phyloP scores from a whole-genome alignment of 1,140 invertebrate genomes.

The Drosophila insularis region DNA sequence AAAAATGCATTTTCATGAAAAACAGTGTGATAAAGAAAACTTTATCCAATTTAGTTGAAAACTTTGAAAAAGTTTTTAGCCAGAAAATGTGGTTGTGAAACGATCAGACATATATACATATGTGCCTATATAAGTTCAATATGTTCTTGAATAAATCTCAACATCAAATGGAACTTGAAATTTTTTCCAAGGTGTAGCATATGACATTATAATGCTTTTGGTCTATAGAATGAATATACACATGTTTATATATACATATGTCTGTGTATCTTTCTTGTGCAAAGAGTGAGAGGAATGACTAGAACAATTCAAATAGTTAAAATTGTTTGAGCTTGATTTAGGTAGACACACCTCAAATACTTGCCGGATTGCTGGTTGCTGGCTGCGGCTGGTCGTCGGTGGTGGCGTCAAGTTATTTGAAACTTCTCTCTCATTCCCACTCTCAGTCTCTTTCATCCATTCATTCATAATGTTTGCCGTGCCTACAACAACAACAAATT shows the following conservation, averaged over 20 bases:
- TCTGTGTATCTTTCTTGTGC: constrained; percentile 9
- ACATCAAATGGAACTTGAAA: neutral
- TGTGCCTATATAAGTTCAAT: too few species aligned
- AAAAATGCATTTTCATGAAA: too few species aligned
- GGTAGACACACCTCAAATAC: constrained; percentile 48
- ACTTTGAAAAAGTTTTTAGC: too few species aligned
- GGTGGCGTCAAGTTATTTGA: constrained; percentile 67
- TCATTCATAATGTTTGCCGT: constrained; percentile 62
- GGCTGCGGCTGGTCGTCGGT: constrained; percentile 8
- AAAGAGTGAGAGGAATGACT: constrained; percentile 21
- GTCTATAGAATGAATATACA: neutral
- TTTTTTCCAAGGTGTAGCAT: constrained; percentile 4
- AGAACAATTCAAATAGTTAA: constrained; percentile 75
- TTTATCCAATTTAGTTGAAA: too few species aligned
- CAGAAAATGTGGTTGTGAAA: too few species aligned
- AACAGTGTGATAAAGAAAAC: too few species aligned
- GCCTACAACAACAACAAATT: constrained; percentile 73
- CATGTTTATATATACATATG: neutral
- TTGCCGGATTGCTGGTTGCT: neutral
- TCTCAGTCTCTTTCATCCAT: neutral
- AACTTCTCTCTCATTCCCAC: constrained; percentile 51
- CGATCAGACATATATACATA: too few species aligned
- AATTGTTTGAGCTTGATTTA: constrained; percentile 80
- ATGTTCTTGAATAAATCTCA: too few species aligned
- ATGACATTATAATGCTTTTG: neutral